Evolutionary conservation across 2,113 vertebrate genomes (phyloP).

Genomic region (Miniopterus natalensis): DNA sequence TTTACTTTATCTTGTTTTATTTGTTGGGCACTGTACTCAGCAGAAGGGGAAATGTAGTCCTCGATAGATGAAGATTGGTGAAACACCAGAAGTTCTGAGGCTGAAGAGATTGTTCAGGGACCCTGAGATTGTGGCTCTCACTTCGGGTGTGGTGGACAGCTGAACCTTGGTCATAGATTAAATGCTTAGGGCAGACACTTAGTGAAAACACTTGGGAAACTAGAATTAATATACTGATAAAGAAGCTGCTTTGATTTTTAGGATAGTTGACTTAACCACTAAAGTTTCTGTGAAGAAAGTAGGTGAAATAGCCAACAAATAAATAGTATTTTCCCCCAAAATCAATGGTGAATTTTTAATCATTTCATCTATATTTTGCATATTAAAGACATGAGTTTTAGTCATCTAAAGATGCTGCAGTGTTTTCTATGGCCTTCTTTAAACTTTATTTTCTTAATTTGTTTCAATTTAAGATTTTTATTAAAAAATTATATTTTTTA

Average conservation of each 20-base stretch:
- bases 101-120: background rate
- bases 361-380: conserved; percentile 27
- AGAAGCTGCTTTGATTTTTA: background rate
- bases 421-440: background rate
- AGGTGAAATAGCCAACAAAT: background rate
- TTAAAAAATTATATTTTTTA: conserved; percentile 27
- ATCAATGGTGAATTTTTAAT: background rate
- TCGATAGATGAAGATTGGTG: accelerated
- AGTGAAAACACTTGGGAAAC: background rate
- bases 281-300: background rate
- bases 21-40: background rate
- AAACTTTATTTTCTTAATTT: conserved; percentile 43
- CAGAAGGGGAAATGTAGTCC: background rate
- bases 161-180: background rate
- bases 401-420: background rate
- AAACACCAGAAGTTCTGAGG: background rate
- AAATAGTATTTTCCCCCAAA: background rate
- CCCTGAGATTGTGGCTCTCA: background rate
- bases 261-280: background rate
- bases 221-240: background rate
- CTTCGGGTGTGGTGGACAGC: background rate
- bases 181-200: background rate
- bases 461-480: conserved; percentile 19
- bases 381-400: conserved; percentile 58
- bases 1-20: conserved; percentile 24